These are phyloP conservation scores for Porites lobata DNA, from an alignment of 92 coral and sea anemone species.

Conservation along the genomic window DNA sequence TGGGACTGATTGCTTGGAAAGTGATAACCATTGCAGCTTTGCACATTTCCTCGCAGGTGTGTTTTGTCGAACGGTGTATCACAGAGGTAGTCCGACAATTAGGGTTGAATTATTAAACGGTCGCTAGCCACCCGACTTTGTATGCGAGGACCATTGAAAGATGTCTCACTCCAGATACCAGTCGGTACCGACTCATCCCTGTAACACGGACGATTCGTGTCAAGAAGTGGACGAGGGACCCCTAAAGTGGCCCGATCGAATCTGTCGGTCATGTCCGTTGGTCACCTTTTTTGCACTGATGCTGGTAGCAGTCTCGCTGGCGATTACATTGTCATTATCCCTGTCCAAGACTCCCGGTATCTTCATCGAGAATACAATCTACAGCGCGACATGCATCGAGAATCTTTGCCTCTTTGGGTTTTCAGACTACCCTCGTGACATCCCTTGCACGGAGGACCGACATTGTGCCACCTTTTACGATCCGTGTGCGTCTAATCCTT, in stretches of 20 bases:
- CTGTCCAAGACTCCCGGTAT: background rate
- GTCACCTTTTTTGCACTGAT: background rate
- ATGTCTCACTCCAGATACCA: background rate
- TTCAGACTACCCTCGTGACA: constrained; percentile 22
- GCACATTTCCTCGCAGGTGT: background rate
- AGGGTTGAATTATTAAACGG: background rate
- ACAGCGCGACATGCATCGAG: constrained; percentile 14
- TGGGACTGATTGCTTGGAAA: background rate
- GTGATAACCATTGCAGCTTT: background rate
- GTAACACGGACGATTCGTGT: background rate
- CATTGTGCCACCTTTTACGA: background rate
- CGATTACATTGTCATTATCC: background rate
- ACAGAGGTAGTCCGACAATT: background rate
- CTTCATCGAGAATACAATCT: background rate
- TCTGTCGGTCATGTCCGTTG: background rate
- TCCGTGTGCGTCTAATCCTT: constrained; percentile 31
- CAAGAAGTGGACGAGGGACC: constrained; percentile 1
- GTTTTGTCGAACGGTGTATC: background rate
- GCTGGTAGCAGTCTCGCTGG: background rate
- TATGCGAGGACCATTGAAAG: too few relatives aligned
- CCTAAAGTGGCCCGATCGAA: background rate
- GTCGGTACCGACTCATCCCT: background rate
- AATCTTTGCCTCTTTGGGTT: constrained; percentile 10
- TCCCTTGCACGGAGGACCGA: background rate
- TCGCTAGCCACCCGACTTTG: background rate